A percentile compares a stretch with the other conserved stretches of the same genome.
These are phyloP conservation scores for Thaleichthys pacificus DNA, from an alignment of 2,797 vertebrate species.

Conservation along the genomic window DNA sequence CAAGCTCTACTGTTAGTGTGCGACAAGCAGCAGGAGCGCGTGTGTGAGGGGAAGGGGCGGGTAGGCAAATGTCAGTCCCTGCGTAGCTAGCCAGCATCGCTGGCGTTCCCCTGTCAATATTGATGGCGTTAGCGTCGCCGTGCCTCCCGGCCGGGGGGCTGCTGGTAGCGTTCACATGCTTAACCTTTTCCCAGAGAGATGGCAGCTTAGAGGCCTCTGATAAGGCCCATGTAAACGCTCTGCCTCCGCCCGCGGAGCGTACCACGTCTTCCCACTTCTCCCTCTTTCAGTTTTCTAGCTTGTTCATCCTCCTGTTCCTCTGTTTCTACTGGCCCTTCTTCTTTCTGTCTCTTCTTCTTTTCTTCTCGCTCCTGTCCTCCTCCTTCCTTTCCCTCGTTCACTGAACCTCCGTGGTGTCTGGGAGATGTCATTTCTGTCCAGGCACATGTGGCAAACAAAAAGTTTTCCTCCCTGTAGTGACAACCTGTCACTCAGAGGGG, in stretches of 20 bases:
- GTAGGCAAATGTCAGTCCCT: constrained; percentile 17
- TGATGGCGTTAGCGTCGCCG: constrained; percentile 11
- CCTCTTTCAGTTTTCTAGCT: not conserved
- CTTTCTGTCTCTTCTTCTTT: not conserved
- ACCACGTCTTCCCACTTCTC: too few relatives aligned
- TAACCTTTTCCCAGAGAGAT: not conserved
- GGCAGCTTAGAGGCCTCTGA: not conserved
- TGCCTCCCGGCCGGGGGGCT: not conserved
- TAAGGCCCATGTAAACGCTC: not conserved
- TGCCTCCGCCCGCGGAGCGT: too few relatives aligned
- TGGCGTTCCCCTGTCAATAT: constrained; percentile 24
- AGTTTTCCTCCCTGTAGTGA: not conserved
- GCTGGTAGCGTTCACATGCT: not conserved
- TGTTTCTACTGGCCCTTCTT: not conserved
- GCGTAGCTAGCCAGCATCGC: not conserved
- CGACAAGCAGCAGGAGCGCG: constrained; percentile 11
- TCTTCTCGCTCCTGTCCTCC: not conserved
- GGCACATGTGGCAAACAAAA: too few relatives aligned
- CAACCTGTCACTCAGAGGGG: not conserved
- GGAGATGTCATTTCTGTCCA: not conserved
- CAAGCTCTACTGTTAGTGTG: constrained; percentile 16
- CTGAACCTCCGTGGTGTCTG: too few relatives aligned
- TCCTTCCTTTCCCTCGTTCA: not conserved
- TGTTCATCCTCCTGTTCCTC: not conserved
- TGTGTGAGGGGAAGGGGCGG: not conserved